Evolutionary conservation across 2,888 invertebrate genomes (phyloP).

Genomic region (Drosophila lacicola): DNA sequence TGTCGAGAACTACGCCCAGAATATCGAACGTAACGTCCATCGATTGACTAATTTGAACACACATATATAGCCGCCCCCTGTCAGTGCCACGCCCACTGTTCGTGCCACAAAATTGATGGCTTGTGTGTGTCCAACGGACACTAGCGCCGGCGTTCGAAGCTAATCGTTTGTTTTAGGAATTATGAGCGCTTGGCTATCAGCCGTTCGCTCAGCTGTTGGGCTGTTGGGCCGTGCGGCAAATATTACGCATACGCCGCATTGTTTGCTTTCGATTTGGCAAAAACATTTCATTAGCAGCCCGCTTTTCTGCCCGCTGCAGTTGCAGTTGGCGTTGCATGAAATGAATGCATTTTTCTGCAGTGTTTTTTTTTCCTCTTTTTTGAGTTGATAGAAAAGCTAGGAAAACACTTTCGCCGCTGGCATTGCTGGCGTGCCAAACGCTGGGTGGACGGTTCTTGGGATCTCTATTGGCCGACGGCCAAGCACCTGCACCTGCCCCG

Average conservation of each 20-base stretch:
- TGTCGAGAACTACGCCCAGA: conserved; percentile 20
- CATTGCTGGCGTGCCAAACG: conserved; percentile 70
- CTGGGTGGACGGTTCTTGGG: conserved; percentile 31
- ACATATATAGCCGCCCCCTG: neutral
- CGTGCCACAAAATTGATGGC: conserved; percentile 29
- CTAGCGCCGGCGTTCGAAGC: conserved; percentile 11
- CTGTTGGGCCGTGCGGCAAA: conserved; percentile 7
- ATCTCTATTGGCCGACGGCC: conserved; percentile 41
- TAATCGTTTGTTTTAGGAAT: conserved; percentile 7
- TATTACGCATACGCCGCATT: conserved; percentile 62
- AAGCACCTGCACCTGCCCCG: conserved; percentile 20
- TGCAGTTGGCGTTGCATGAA: conserved; percentile 65
- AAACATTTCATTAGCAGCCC: conserved; percentile 25
- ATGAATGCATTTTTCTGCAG: conserved; percentile 57
- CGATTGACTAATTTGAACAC: conserved; percentile 38
- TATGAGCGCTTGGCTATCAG: conserved; percentile 4
- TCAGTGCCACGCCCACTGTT: neutral
- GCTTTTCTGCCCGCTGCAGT: neutral
- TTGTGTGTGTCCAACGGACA: conserved; percentile 11
- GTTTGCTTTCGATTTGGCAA: conserved; percentile 16
- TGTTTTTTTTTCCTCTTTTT: conserved; percentile 1
- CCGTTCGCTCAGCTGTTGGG: conserved; percentile 30
- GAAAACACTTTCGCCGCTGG: conserved; percentile 74
- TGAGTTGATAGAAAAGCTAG: neutral
- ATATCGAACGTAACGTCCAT: conserved; percentile 41